Base-by-base conservation (phyloP, 2,113 vertebrate species). In the Ailuropoda melanoleuca region DNA sequence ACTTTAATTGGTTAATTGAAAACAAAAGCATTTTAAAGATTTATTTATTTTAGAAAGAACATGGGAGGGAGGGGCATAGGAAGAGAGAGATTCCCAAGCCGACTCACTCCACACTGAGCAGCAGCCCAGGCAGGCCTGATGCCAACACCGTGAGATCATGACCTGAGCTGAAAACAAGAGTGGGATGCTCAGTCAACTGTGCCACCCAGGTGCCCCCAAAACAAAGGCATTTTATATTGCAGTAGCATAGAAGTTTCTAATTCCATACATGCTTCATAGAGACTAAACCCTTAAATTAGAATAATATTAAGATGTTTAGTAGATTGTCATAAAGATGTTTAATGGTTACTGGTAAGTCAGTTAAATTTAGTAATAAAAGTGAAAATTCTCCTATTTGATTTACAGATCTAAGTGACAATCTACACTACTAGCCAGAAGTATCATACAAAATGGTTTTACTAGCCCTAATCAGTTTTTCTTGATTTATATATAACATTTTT, bases 1-100 rank as follows among this genome's bases (percentile, higher is more conserved):
- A 23, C 58, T 98, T 94, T 96, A 96, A 97, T 68, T 97, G 64
- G 75, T 8, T 95, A 75, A 86, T 95, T 97, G 77, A 93, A 97
- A 97, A 95, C 7, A 87, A 77, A 91, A n/a, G 23, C 15, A 48
- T 88, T 97, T 97, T 91, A 64, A 21, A 68, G 34, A 68, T 21
- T 37, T 15, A 68, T 37, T 68, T 68, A 9, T 37, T n/a, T 68
- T 37, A 68, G n/a, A n/a, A 0, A 17, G 62, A 34, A 31, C 34
- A n/a, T 68, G 64, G 17, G 64, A 68, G 64, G 64, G 66, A 37
- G 34, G 66, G 8, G 34, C 66, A 68, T 34, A 37, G 34, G 66
- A 34, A 37, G n/a, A 68, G 18, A 37, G 34, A 68, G 18, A 68
- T 21, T 68, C 34, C 66, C 66, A 37, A 37, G 66, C 34, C 2